phyloP scores from a whole-genome alignment of 2,888 invertebrate genomes.

The Strigamia transsilvanica region DNA sequence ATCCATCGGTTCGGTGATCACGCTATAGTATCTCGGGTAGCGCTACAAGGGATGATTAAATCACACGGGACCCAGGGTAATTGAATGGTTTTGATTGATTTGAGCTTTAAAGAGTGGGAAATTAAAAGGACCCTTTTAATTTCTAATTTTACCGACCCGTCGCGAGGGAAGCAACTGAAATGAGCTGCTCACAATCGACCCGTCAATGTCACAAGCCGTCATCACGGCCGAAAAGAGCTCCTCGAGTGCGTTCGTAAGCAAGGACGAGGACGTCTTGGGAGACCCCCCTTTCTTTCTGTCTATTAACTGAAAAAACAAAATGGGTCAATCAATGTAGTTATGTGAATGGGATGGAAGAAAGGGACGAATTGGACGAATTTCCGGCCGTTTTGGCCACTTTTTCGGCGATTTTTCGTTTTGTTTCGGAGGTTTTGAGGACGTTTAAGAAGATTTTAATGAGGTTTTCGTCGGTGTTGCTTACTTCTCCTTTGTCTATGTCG shows the following conservation, averaged over 20 bases:
- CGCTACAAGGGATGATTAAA: constrained; percentile 66
- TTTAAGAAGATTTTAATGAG: too few species aligned
- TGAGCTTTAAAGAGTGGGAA: background rate
- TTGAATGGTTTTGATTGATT: background rate
- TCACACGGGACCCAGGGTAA: background rate
- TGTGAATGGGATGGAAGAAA: too few species aligned
- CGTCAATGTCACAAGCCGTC: constrained; percentile 81
- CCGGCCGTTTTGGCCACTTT: too few species aligned
- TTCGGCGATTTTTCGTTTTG: background rate
- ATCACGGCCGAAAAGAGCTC: constrained; percentile 89
- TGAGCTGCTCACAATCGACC: constrained; percentile 82
- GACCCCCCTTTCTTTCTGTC: constrained; percentile 8
- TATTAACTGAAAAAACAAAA: background rate
- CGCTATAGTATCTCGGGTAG: constrained; percentile 94
- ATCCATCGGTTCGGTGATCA: constrained; percentile 94
- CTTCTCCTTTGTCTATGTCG: constrained; percentile 7
- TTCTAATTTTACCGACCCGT: constrained; percentile 69
- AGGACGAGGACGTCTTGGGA: background rate
- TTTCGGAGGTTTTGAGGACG: too few species aligned
- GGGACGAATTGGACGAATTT: too few species aligned
- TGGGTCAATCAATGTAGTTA: background rate
- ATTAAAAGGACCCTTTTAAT: constrained; percentile 4
- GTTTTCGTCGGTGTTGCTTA: background rate
- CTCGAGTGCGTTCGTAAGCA: constrained; percentile 71
- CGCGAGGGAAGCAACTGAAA: constrained; percentile 93